Base-by-base conservation (phyloP, 1,140 invertebrate genomes). In the Laodelphax striatellus region DNA sequence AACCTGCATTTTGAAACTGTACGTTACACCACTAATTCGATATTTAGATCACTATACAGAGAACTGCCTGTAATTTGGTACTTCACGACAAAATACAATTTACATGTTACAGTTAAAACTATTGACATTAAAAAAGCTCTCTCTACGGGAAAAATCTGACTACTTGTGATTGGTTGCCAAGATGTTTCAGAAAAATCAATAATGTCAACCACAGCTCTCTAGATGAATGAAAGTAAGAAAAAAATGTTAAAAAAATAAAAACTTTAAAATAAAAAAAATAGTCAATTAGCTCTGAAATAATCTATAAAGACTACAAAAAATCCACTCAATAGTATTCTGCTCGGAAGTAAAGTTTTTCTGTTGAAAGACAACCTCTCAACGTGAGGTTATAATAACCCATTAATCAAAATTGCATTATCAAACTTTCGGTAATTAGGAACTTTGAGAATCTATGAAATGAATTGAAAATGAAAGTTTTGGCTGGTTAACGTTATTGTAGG, bases 1-100 rank as follows among this genome's bases (percentile, higher is more conserved):
- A 69, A 84, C 82, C 76, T 84, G 82, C 82, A 84, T 84, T 68
- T 62, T 62, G 41, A 46, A 64, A 53, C 55, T 19, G 50, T 54
- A 28, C 57, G 59, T 52, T 58, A 21, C 58, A 62, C 34, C 31
- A 54, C 34, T 17, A 22, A 42, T 41, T 55, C 53, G 24, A 52
- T 43, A 55, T 10, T 57, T 54, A 11, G 24, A 14, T 55, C 44
- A 64, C 63, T 53, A 52, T 21, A 52, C 14, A 52, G 38, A 17
- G 50, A 58, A 53, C 17, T 19, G 52, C 52, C 52, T 57, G 46
- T 44, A 52, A 55, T 52, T 60, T n/a, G 19, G 31, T 31, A 21
- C n/a, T 34, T 52, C 24, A 17, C 43, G 46, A 43, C 52, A 60
- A 57, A 55, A 52, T 57, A 57, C 53, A 63, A 60, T 52, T 44